Base-by-base conservation (phyloP, 2,888 invertebrate genomes). In the Tryphoninae sp. region DNA sequence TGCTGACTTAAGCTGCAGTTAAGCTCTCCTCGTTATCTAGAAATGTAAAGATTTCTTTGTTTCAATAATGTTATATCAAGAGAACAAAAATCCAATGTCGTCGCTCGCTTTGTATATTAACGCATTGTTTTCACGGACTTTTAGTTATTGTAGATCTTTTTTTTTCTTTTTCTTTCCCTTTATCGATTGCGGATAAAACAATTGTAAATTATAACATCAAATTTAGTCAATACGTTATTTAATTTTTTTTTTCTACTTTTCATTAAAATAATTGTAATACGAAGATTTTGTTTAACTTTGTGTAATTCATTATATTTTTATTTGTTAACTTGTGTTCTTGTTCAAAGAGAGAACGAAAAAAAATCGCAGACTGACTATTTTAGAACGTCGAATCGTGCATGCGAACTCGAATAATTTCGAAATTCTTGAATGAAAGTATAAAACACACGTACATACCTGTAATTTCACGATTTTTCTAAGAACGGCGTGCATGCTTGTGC, bases 31-130 rank as follows among this genome's bases (percentile, higher is more conserved):
- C 33, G 33, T 33, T 33, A 1, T 33, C 6, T 33, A 33, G 33
- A 33, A 33, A 33, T 33, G 33, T 33, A 33, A 33, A 33, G 33
- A 6, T 42, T 51, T 23, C 19, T 61, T 19, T 19, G 26, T 42
- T 45, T 13, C 40, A 23, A 53, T 42, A 23, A 53, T 42, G 68
- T 58, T 40, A 68, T 67, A 79, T 77, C 72, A 55, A 77, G 72
- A 79, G 76, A 73, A 76, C 74, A 81, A 75, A 77, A 40, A 84
- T 78, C 59, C 74, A 76, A 61, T 49, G 80, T 80, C 78, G 77
- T 84, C 76, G 78, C 80, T 61, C 85, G 89, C 89, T 89, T 89
- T 89, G 89, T 90, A 90, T 84, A 90, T 89, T 89, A 86, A 84
- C 86, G 89, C 89, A 82, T 89, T 72, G 83, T 86, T 86, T 79